A percentile compares a stretch with the other conserved stretches of the same genome.
These are phyloP conservation scores for Apodemia mormo DNA, from an alignment of 2,888 invertebrate genomes.

Conservation along the genomic window DNA sequence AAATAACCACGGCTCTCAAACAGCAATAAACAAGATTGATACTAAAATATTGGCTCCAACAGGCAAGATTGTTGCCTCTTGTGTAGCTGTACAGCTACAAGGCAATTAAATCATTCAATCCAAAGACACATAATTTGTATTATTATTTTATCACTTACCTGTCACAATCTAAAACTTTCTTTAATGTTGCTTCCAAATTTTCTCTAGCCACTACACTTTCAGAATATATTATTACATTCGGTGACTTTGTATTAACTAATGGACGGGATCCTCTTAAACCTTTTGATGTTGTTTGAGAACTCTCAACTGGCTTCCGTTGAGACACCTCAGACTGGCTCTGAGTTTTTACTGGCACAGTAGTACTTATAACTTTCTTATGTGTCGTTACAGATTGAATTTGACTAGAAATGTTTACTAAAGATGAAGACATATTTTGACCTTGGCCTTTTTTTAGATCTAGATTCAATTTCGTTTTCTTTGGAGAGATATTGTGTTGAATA, in stretches of 20 bases:
- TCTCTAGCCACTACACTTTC: constrained; percentile 89
- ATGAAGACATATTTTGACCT: constrained; percentile 62
- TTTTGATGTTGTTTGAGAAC: constrained; percentile 57
- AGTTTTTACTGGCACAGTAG: constrained; percentile 68
- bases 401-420: constrained; percentile 73
- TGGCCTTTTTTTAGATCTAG: constrained; percentile 73
- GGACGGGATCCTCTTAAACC: constrained; percentile 75
- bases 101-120: too few species aligned
- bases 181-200: constrained; percentile 86
- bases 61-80: too few species aligned
- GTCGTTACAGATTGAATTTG: constrained; percentile 77
- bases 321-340: constrained; percentile 52
- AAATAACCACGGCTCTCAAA: too few species aligned
- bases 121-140: too few species aligned
- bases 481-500: constrained; percentile 75
- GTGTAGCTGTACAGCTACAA: too few species aligned
- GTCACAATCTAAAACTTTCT: constrained; percentile 85
- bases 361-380: constrained; percentile 72
- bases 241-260: constrained; percentile 85
- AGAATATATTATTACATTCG: constrained; percentile 91
- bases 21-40: too few species aligned
- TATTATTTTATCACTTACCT: constrained; percentile 73
- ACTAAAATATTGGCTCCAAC: too few species aligned
- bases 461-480: constrained; percentile 73
- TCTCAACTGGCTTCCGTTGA: constrained; percentile 57